These are phyloP conservation scores for Verasper variegatus DNA, from an alignment of 2,113 vertebrate genomes.

Conservation along the genomic window DNA sequence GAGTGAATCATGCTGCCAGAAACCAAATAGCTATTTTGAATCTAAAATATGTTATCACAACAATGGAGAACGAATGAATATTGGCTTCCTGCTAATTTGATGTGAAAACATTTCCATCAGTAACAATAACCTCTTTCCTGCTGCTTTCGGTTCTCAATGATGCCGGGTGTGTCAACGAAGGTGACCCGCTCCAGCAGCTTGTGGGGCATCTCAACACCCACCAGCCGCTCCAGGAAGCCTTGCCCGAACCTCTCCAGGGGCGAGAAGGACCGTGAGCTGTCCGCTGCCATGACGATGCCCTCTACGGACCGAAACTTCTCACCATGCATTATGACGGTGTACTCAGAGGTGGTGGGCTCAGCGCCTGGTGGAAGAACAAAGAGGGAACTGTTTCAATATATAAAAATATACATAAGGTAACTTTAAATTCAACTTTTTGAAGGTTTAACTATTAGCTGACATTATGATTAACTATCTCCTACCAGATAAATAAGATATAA, in stretches of 20 bases:
- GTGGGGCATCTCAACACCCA: conserved; percentile 96
- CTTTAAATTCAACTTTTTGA: not conserved
- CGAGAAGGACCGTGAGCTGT: conserved; percentile 93
- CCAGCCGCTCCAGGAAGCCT: conserved; percentile 95
- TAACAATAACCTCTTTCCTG: conserved; percentile 91
- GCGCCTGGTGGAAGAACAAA: conserved; percentile 83
- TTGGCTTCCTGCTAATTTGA: not conserved
- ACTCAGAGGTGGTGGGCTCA: conserved; percentile 97
- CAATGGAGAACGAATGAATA: not conserved
- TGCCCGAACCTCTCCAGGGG: conserved; percentile 98
- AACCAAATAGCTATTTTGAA: too few species aligned
- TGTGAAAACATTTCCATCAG: too few species aligned
- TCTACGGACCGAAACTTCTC: conserved; percentile 93
- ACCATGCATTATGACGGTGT: conserved; percentile 97
- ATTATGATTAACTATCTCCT: too few species aligned
- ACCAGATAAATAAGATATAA: too few species aligned
- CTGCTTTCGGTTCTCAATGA: conserved; percentile 99
- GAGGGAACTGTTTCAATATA: not conserved
- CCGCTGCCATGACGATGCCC: conserved; percentile 98
- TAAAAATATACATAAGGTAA: not conserved
- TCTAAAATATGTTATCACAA: too few species aligned
- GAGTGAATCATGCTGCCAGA: too few species aligned
- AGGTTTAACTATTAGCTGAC: too few species aligned
- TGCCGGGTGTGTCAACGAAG: conserved; percentile 95
- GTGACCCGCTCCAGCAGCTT: conserved; percentile 95